phyloP scores from a whole-genome alignment of 2,797 vertebrate species.

The Podarcis lilfordi region DNA sequence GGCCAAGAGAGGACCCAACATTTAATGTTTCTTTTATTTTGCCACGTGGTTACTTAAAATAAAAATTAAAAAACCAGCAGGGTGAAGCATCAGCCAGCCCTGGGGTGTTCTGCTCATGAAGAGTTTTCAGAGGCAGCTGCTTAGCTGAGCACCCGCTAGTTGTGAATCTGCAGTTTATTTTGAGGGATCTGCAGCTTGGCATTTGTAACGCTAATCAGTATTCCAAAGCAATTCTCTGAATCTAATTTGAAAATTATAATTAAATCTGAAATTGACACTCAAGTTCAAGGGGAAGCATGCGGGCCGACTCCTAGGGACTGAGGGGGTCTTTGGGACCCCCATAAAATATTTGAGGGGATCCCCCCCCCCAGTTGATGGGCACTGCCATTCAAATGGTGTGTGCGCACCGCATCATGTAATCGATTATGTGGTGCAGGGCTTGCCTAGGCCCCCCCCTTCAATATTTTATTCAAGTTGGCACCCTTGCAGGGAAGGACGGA shows the following conservation, averaged over 20 bases:
- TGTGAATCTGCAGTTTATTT: not conserved
- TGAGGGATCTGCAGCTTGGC: not conserved
- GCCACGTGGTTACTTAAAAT: not conserved
- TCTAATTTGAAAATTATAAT: not conserved
- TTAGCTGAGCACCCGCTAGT: not conserved
- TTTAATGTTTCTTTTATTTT: not conserved
- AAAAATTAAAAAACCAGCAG: too few relatives aligned
- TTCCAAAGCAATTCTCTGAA: not conserved
- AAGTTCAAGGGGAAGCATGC: not conserved
- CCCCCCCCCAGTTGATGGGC: too few relatives aligned
- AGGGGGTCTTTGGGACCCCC: too few relatives aligned
- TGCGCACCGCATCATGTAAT: too few relatives aligned
- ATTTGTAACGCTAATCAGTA: not conserved
- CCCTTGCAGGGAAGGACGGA: not conserved
- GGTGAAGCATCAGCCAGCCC: not conserved
- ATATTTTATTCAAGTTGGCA: too few relatives aligned
- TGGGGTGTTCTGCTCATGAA: not conserved
- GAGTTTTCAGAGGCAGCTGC: not conserved
- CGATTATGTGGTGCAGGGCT: too few relatives aligned
- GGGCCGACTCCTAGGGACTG: too few relatives aligned
- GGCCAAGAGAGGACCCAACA: not conserved
- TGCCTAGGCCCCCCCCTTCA: too few relatives aligned
- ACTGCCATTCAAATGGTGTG: too few relatives aligned
- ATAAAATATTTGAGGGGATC: too few relatives aligned
- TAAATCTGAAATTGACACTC: not conserved